Evolutionary conservation across 2,113 vertebrate genomes (phyloP).

Genomic region (Bothrops jararaca): DNA sequence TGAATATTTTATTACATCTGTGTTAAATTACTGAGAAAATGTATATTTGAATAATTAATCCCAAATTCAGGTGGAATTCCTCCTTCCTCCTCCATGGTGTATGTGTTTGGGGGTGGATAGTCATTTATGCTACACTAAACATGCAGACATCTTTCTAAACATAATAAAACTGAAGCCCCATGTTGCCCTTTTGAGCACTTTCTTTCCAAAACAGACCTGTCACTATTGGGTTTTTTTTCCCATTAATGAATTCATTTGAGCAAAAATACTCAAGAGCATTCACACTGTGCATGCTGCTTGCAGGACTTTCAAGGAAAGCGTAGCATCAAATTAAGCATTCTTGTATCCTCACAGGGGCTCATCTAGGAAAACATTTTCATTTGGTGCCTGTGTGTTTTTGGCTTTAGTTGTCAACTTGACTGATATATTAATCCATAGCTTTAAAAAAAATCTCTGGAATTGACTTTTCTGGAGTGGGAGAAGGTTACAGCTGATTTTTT

Average conservation of each 20-base stretch:
- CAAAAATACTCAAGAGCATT: conserved; percentile 6
- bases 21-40: neutral
- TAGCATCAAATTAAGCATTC: conserved; percentile 4
- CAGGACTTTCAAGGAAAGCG: neutral
- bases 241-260: conserved; percentile 20
- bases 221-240: neutral
- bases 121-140: neutral
- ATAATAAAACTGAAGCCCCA: neutral
- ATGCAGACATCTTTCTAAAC: neutral
- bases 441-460: neutral
- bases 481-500: neutral
- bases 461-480: neutral
- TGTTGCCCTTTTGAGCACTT: neutral
- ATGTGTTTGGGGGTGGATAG: neutral
- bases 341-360: neutral
- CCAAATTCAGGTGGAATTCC: neutral
- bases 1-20: neutral
- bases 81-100: neutral
- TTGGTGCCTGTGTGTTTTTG: neutral
- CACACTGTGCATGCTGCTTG: conserved; percentile 13
- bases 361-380: neutral
- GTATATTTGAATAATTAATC: neutral
- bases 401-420: neutral
- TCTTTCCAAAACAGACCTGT: neutral
- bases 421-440: neutral